phyloP scores from a whole-genome alignment of 2,113 vertebrate species.

The Gnathonemus longibarbis region DNA sequence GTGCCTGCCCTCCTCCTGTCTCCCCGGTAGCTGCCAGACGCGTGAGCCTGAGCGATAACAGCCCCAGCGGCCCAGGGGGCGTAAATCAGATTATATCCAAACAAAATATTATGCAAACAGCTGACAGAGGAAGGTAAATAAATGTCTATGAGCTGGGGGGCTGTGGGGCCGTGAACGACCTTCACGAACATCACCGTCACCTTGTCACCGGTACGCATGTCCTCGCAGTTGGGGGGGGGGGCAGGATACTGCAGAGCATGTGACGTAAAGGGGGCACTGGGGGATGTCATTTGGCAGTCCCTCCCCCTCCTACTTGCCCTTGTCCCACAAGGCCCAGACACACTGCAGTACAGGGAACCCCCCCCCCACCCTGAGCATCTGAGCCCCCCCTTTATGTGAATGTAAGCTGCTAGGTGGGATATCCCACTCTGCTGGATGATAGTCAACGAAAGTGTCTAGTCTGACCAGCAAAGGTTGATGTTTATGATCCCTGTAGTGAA shows the following conservation, averaged over 20 bases:
- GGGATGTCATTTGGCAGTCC: neutral
- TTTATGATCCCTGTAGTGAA: neutral
- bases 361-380: neutral
- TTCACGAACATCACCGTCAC: neutral
- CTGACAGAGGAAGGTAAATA: neutral
- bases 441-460: neutral
- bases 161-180: neutral
- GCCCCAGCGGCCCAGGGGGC: neutral
- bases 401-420: neutral
- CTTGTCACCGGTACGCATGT: neutral
- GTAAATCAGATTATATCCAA: neutral
- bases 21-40: neutral
- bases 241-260: neutral
- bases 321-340: too few relatives aligned
- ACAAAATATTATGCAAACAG: neutral
- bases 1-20: neutral
- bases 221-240: neutral
- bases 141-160: neutral
- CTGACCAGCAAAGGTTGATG: neutral
- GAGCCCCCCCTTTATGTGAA: neutral
- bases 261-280: neutral
- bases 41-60: neutral
- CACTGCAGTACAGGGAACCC: too few relatives aligned
- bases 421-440: neutral
- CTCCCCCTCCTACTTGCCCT: too few relatives aligned